Evolutionary conservation across 2,888 invertebrate species (phyloP).

Genomic region (Cerastis leucographa): DNA sequence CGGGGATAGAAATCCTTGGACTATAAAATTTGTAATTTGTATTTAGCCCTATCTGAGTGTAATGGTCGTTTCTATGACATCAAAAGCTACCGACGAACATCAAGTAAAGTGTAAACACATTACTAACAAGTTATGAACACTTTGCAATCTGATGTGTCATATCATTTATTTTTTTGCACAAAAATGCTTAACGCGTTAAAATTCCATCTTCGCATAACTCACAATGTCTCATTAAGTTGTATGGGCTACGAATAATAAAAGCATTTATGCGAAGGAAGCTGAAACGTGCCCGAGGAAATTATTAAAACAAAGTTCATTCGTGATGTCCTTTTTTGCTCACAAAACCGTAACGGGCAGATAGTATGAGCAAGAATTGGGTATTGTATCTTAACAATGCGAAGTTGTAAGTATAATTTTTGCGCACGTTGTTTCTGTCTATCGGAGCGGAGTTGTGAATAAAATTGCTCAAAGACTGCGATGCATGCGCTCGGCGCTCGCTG

Average conservation of each 20-base stretch:
- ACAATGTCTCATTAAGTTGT: constrained; percentile 55
- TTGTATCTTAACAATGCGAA: constrained; percentile 47
- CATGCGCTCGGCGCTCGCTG: constrained; percentile 57
- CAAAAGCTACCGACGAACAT: constrained; percentile 1
- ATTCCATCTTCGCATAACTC: constrained; percentile 49
- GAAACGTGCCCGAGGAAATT: constrained; percentile 50
- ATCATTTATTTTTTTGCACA: constrained; percentile 39
- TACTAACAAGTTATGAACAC: constrained; percentile 20
- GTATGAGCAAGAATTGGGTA: constrained; percentile 41
- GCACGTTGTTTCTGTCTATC: constrained; percentile 50
- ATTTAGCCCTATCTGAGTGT: background rate
- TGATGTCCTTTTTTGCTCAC: constrained; percentile 42
- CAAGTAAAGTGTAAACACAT: constrained; percentile 28
- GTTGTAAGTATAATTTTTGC: constrained; percentile 51
- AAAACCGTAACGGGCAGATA: constrained; percentile 36
- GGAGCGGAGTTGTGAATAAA: constrained; percentile 62
- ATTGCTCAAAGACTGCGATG: constrained; percentile 67
- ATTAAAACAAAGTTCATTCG: constrained; percentile 58
- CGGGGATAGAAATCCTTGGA: background rate
- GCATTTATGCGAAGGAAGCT: constrained; percentile 49
- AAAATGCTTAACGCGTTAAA: constrained; percentile 44
- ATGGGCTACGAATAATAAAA: constrained; percentile 60
- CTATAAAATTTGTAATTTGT: background rate
- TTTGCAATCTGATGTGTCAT: constrained; percentile 40
- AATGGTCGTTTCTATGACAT: constrained; percentile 13